Base-by-base conservation (phyloP, 1,140 invertebrate species). In the Ostrea denselamellosa region DNA sequence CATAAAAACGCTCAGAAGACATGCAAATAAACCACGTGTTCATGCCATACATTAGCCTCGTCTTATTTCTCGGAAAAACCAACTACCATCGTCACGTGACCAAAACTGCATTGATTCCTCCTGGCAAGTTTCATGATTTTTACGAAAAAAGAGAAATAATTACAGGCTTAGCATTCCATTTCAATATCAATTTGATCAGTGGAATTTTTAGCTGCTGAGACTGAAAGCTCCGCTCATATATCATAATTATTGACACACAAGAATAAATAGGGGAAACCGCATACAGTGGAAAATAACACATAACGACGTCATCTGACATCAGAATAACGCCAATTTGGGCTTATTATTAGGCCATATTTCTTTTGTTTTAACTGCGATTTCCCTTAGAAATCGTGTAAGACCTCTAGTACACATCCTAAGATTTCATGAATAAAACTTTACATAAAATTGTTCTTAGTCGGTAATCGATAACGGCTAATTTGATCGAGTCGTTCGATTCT, bases 281-380 rank as follows among this genome's bases (percentile, higher is more conserved):
- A 77, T 77, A 28, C 68, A 77, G 68, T 77, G 68, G 22, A 77
- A 77, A 77, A 77, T 77, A 77, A 34, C 68, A 77, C 68, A 77
- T 77, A 77, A 77, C 68, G 28, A 77, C 82, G 44, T 83, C 82
- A 83, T 83, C 52, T 83, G 44, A 54, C 82, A 54, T 52, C 82
- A 44, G 44, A 83, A 83, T 53, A 83, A 22, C 52, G 82, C 82
- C 82, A 83, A 83, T 83, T 83, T 83, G 19, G 19, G 52, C 17
- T 83, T 83, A 83, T 83, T 83, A 83, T 83, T 53, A 54, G 52
- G 44, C 52, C 52, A 83, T 83, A 83, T 83, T 53, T 83, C 82
- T 53, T 83, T 14, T n/a, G 44, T 83, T 52, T 83, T 54, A 54
- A 54, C 82, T 22, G 52, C 51, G 52, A 83, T 83, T 83, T 52